Percentiles rank a stretch among this genome's conserved stretches.
These are phyloP conservation scores for Parotocinclus haroldoi DNA, from an alignment of 2,797 vertebrate genomes.

Conservation along the genomic window DNA sequence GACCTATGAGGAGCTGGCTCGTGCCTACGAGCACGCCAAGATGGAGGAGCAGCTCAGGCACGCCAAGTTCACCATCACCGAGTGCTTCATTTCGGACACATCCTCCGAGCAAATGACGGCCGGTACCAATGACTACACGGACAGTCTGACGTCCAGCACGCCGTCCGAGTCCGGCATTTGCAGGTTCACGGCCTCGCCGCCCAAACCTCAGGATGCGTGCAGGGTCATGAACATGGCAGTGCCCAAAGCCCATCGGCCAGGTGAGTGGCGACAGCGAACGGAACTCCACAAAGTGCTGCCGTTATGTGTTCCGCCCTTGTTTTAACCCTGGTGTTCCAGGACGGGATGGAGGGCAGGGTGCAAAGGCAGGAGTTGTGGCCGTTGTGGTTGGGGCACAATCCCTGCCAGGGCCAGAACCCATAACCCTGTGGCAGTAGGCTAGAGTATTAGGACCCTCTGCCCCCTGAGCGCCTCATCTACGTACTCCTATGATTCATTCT, in stretches of 20 bases:
- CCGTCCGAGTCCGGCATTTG: constrained; percentile 98
- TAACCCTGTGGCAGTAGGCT: too few species aligned
- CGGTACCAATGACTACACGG: constrained; percentile 97
- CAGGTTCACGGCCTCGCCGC: constrained; percentile 95
- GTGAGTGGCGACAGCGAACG: constrained; percentile 63
- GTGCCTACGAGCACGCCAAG: constrained; percentile 97
- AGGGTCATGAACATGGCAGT: constrained; percentile 94
- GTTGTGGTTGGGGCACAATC: too few species aligned
- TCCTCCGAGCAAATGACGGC: constrained; percentile 97
- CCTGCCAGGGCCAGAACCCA: too few species aligned
- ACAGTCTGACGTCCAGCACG: constrained; percentile 98
- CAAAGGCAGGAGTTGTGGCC: too few species aligned
- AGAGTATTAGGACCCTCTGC: too few species aligned
- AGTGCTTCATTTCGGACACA: constrained; percentile 98
- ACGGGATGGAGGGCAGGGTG: too few species aligned
- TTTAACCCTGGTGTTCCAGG: too few species aligned
- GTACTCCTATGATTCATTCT: too few species aligned
- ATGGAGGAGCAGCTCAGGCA: constrained; percentile 98
- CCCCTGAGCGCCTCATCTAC: too few species aligned
- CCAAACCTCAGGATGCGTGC: constrained; percentile 94
- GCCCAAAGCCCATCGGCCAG: constrained; percentile 96
- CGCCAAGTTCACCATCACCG: constrained; percentile 98
- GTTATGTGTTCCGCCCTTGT: too few species aligned
- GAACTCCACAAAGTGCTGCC: too few species aligned
- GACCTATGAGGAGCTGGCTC: constrained; percentile 94